Base-by-base conservation (phyloP, 1,140 invertebrate genomes). In the Dendroctonus valens region DNA sequence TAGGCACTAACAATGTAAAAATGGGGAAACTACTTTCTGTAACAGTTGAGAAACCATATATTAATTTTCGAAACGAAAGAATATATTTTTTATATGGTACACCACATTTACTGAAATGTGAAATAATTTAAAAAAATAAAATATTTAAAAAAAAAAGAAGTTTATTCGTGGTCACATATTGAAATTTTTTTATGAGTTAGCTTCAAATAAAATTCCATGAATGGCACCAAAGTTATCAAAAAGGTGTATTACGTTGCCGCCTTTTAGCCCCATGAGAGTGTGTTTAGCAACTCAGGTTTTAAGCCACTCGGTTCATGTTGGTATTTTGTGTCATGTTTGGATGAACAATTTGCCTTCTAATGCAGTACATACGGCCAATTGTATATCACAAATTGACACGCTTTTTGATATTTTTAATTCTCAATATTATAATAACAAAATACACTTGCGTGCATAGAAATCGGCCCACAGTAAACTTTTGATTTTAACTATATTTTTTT, bases 1-100 rank as follows among this genome's bases (percentile, higher is more conserved):
- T 44, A 44, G 42, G 42, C 42, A 44, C 42, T 44, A 44, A 44
- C n/a, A 44, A 44, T 44, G 42, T 44, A 44, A 44, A 44, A 44
- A 7, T 44, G 42, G n/a, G 42, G n/a, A 44, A 44, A 44, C n/a
- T 44, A n/a, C 42, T 44, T 44, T 44, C 42, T 7, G 42, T 44
- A 44, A 44, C 42, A 44, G n/a, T 44, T 44, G n/a, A 44, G 7
- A 7, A 44, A 44, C 42, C 42, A 7, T 44, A 7, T 44, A 44
- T 44, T 44, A n/a, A 7, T 7, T 44, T 44, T 44, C 42, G 42
- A 7, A 44, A 44, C n/a, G n/a, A 7, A 7, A 44, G n/a, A 44
- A 44, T 44, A 7, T 44, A 44, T n/a, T 44, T 44, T 44, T 44
- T 44, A 7, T 44, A 7, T n/a, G 42, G n/a, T n/a, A 44, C 7